Evolutionary conservation across 2,113 vertebrate genomes (phyloP).

Genomic region (Hippopotamus amphibius): DNA sequence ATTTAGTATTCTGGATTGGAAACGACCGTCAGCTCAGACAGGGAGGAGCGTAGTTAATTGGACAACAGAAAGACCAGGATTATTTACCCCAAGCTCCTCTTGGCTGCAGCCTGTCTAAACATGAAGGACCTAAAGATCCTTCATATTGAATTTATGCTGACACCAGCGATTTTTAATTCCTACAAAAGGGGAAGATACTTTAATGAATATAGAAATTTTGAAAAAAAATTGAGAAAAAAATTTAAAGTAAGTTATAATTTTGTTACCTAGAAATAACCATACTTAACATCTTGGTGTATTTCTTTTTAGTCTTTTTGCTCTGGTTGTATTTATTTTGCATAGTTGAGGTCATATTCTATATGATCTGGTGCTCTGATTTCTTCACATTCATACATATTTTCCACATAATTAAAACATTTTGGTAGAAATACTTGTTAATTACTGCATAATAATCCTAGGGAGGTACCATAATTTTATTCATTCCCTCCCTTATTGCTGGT

Average conservation of each 20-base stretch:
- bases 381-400: slow-evolving; percentile 43
- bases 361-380: slow-evolving; percentile 46
- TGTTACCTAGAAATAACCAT: neutral
- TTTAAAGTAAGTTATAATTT: slow-evolving; percentile 34
- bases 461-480: slow-evolving; percentile 16
- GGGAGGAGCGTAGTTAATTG: neutral
- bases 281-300: slow-evolving; percentile 27
- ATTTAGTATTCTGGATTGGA: slow-evolving; percentile 18
- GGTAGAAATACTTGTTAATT: slow-evolving; percentile 50
- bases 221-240: neutral
- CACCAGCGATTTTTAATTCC: slow-evolving; percentile 11
- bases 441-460: neutral
- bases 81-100: slow-evolving; percentile 4
- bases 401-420: slow-evolving; percentile 29
- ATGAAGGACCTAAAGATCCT: slow-evolving; percentile 9
- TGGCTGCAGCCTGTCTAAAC: neutral
- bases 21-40: neutral
- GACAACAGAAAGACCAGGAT: neutral
- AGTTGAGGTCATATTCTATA: neutral
- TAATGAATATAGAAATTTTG: slow-evolving; percentile 51
- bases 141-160: slow-evolving; percentile 17
- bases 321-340: slow-evolving; percentile 52
- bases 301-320: slow-evolving; percentile 26
- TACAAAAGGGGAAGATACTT: slow-evolving; percentile 15
- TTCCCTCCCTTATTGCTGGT: neutral